Conservation (phyloP, 2,113 vertebrate species). For the Gopherus flavomarginatus region DNA sequence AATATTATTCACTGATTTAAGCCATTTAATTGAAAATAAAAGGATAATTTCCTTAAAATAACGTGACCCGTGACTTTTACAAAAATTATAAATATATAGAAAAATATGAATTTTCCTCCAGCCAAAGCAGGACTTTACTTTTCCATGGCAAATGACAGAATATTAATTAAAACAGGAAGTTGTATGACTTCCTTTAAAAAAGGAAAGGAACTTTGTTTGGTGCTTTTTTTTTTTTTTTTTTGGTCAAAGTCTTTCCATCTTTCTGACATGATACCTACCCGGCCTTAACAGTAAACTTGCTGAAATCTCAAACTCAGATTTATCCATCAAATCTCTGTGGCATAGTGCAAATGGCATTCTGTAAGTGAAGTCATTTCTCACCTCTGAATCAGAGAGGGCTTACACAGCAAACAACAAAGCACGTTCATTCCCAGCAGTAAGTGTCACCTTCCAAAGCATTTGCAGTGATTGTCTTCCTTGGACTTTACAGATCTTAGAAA, state of each 20-base stretch:
- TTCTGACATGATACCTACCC: background rate
- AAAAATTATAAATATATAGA: no score
- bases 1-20: background rate
- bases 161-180: background rate
- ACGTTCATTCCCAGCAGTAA: constrained; percentile 37
- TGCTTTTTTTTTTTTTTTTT: background rate
- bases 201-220: background rate
- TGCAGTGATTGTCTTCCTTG: background rate
- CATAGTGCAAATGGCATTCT: background rate
- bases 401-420: constrained; percentile 15
- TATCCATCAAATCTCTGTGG: constrained; percentile 3
- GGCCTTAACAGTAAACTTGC: background rate
- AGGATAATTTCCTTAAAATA: background rate
- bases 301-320: background rate
- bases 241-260: background rate
- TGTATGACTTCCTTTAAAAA: background rate
- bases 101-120: background rate
- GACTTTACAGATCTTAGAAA: background rate
- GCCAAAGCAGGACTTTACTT: background rate
- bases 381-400: background rate
- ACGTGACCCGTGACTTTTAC: background rate
- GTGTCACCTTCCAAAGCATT: constrained; percentile 25
- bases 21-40: background rate
- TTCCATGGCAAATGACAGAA: no score
- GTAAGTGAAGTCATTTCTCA: background rate